Conservation (phyloP, 2,888 invertebrate species). For the Chrysolina oricalcia region DNA sequence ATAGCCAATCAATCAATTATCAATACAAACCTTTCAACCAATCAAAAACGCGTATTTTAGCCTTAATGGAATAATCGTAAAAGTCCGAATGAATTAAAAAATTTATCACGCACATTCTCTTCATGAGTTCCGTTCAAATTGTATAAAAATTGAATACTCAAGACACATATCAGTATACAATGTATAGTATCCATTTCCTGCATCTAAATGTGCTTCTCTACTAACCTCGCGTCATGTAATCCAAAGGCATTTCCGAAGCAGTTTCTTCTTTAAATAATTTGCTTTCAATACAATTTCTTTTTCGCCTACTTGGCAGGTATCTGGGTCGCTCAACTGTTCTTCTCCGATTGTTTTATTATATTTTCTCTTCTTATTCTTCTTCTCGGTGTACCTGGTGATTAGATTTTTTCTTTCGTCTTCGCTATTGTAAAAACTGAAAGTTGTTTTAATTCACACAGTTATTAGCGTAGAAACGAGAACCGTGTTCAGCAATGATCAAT, state of each 20-base stretch:
- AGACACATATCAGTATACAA: background rate
- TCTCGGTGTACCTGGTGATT: slow-evolving; percentile 29
- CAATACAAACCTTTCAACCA: too few species aligned
- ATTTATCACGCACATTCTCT: too few species aligned
- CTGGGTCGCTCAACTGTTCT: slow-evolving; percentile 49
- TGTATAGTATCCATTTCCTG: background rate
- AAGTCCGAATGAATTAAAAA: too few species aligned
- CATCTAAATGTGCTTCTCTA: background rate
- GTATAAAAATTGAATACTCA: background rate
- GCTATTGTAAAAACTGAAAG: slow-evolving; percentile 37
- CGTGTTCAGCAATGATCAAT: background rate
- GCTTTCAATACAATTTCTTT: slow-evolving; percentile 50
- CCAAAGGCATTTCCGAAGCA: slow-evolving; percentile 35
- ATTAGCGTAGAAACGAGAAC: slow-evolving; percentile 23
- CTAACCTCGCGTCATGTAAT: background rate
- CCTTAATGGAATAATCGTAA: too few species aligned
- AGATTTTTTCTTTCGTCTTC: slow-evolving; percentile 26
- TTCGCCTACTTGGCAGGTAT: slow-evolving; percentile 51
- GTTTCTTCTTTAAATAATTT: slow-evolving; percentile 41
- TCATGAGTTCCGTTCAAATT: too few species aligned
- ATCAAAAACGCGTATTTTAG: too few species aligned
- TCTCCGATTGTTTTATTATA: slow-evolving; percentile 30
- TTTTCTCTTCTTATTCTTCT: slow-evolving; percentile 26
- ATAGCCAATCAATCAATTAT: too few species aligned
- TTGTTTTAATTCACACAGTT: slow-evolving; percentile 27